These are phyloP conservation scores for Tretioscincus oriximinensis DNA, from an alignment of 2,113 vertebrate species.

Conservation along the genomic window DNA sequence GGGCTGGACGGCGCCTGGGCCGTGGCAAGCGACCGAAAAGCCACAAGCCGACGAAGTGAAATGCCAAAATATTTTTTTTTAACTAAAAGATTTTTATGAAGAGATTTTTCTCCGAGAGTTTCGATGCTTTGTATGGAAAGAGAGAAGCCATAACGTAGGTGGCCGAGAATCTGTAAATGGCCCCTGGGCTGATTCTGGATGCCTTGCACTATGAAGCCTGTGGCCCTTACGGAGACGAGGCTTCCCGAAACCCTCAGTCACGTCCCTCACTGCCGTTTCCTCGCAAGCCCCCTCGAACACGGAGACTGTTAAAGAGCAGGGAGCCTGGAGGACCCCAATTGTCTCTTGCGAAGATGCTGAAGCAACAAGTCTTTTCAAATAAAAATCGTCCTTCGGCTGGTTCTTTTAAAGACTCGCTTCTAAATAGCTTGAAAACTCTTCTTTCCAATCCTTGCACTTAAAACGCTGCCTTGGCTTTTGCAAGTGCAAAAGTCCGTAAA, in stretches of 20 bases:
- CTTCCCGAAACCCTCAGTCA: no score
- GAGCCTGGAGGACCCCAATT: neutral
- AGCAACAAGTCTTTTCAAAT: no score
- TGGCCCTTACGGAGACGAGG: constrained; percentile 1
- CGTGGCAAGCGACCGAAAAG: constrained; percentile 1
- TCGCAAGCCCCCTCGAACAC: neutral
- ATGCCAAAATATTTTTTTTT: constrained; percentile 58
- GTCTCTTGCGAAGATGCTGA: neutral
- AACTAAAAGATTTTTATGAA: constrained; percentile 56
- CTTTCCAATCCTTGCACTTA: neutral
- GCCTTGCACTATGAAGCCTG: constrained; percentile 48
- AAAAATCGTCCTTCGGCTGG: no score
- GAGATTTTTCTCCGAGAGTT: constrained; percentile 33
- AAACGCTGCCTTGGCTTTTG: neutral
- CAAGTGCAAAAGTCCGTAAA: neutral
- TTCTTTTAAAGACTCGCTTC: no score
- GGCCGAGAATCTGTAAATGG: constrained; percentile 62
- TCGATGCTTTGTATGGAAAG: constrained; percentile 54
- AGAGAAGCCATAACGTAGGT: constrained; percentile 65
- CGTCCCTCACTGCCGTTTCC: no score
- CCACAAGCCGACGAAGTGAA: constrained; percentile 19
- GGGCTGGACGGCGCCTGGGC: fast-evolving
- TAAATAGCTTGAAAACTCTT: no score
- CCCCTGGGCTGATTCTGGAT: constrained; percentile 13
- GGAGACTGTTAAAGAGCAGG: neutral